Base-by-base conservation (phyloP, 2,888 invertebrate genomes). In the Phaedon cochleariae region DNA sequence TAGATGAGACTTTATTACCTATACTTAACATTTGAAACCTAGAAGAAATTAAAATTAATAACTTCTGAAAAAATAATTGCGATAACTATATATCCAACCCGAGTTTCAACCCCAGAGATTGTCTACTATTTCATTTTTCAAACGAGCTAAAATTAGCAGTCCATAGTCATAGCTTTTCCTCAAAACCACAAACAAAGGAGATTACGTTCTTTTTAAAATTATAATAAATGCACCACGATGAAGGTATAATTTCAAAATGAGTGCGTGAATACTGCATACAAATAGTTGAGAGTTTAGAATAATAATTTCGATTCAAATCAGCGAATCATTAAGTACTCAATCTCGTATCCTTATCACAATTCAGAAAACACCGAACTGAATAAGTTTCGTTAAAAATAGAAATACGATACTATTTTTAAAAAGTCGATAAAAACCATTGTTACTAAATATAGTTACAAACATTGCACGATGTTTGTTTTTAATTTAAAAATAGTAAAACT, bases 361-460 rank as follows among this genome's bases (percentile, higher is more conserved):
- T 22, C 55, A 34, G 59, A 49, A 59, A 62, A 67, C 29, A 62
- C 59, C 53, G 59, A 34, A 66, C 53, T 59, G 62, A 64, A 68
- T 68, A 54, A 68, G 55, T 68, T 67, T 31, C 26, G 67, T 58
- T 68, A 68, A 68, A 77, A 78, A 78, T 77, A 77, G 74, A 74
- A 68, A 68, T 59, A 61, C 69, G 69, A 71, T 74, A 77, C 77
- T 78, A 78, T 78, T 78, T 79, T 79, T 78, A 79, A 77, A 75
- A 77, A 74, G 74, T 77, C 77, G 79, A 79, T 79, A 79, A 79
- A 70, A 75, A 76, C 67, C 73, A 74, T 76, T 77, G 77, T 74
- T 71, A 72, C 78, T 79, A 79, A 77, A 78, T 77, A 77, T 79
- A 79, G 77, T 76, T 72, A 73, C 76, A 77, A 77, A 76, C 74